Base-by-base conservation (phyloP, 1,140 invertebrate species). In the Acyrthosiphon pisum region DNA sequence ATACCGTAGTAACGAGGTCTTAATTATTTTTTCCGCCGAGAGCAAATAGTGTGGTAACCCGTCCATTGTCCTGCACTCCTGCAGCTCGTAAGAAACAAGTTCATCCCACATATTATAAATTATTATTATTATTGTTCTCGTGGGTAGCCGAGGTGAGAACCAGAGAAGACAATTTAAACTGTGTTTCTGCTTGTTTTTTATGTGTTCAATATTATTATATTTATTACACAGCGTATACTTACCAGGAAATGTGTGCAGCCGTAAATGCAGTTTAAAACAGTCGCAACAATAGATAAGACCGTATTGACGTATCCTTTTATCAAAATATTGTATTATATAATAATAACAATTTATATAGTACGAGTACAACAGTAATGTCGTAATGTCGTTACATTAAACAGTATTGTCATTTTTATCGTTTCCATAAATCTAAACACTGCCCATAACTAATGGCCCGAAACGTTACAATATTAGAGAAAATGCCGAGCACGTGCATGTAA, bases 331-430 rank as follows among this genome's bases (percentile, higher is more conserved):
- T 76, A 76, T 76, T 76, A 76, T 76, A 76, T 68, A n/a, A n/a
- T 18, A 76, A n/a, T n/a, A n/a, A 76, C 11, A 35, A 1, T 22
- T 30, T 68, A n/a, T n/a, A n/a, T 14, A n/a, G 6, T 18, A 68
- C 60, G 30, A 68, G 60, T n/a, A 68, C 1, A 14, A 76, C n/a
- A 76, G n/a, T n/a, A n/a, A n/a, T n/a, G n/a, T n/a, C n/a, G n/a
- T n/a, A n/a, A n/a, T n/a, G n/a, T n/a, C n/a, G n/a, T 76, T 76
- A n/a, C 60, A 76, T 76, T 76, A 76, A 76, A 76, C 60, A n/a
- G 60, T 35, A 76, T 35, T 76, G 60, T 76, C 60, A n/a, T 76
- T 76, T 76, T 76, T 76, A 76, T 76, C 60, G 60, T 1, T 76
- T 76, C 14, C 60, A 76, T 76, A 76, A 76, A 76, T 76, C 60